Percentiles rank a stretch among this genome's conserved stretches.
These are phyloP conservation scores for Ceryle rudis DNA, from an alignment of 2,797 vertebrate genomes.

Conservation along the genomic window DNA sequence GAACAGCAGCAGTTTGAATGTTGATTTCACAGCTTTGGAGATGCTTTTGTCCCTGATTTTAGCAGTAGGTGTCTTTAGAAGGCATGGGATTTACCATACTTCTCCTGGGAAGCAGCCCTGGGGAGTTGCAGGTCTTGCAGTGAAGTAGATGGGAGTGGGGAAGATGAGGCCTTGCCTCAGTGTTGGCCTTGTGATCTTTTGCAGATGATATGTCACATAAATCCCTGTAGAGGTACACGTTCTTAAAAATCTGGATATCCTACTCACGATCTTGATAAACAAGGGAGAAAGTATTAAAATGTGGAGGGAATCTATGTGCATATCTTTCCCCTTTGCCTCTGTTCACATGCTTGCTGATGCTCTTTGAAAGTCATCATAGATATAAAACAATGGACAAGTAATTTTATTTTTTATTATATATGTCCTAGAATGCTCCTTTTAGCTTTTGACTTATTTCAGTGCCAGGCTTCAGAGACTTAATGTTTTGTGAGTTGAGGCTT, in stretches of 20 bases:
- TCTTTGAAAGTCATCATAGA: neutral
- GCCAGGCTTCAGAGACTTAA: neutral
- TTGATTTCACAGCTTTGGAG: neutral
- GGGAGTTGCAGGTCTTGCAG: neutral
- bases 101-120: neutral
- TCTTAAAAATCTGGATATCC: neutral
- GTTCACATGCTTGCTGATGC: neutral
- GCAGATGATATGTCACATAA: neutral
- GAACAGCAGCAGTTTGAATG: neutral
- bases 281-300: neutral
- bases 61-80: neutral
- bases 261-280: neutral
- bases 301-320: accelerated
- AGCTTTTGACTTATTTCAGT: neutral
- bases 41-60: neutral
- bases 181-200: neutral
- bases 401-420: neutral
- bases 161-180: neutral
- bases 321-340: neutral
- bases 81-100: neutral
- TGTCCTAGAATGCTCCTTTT: neutral
- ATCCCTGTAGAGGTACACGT: neutral
- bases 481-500: neutral
- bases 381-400: neutral
- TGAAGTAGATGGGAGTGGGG: neutral